Evolutionary conservation across 2,888 invertebrate genomes (phyloP).

Genomic region (Ophion ventricosus): DNA sequence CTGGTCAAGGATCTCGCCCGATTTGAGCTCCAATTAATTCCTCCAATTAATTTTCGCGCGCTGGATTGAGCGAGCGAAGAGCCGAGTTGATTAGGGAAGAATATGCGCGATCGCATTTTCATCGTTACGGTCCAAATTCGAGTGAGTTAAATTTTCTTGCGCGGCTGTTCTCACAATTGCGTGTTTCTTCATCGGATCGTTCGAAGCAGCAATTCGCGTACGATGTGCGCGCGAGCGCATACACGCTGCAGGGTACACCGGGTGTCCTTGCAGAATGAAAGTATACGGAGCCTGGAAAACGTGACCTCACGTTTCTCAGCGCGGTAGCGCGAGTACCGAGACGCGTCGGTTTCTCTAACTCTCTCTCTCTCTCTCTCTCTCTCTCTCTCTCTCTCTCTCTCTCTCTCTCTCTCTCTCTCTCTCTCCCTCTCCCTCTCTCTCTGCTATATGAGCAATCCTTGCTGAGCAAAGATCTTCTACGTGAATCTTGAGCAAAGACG

Average conservation of each 20-base stretch:
- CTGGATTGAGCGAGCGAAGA: background rate
- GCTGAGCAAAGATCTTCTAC: background rate
- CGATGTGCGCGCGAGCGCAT: constrained; percentile 22
- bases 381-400: background rate
- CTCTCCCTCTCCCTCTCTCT: background rate
- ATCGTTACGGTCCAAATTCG: background rate
- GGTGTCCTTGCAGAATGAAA: constrained; percentile 81
- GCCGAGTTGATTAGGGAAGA: background rate
- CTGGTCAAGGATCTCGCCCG: background rate
- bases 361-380: background rate
- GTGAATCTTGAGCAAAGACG: constrained; percentile 11
- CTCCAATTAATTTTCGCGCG: background rate
- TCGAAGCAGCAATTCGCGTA: constrained; percentile 39
- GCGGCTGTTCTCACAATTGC: constrained; percentile 55
- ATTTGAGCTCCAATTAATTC: background rate
- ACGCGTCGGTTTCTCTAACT: constrained; percentile 22
- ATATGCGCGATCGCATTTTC: background rate
- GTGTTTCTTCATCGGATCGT: constrained; percentile 47
- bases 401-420: background rate
- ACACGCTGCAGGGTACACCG: constrained; percentile 68
- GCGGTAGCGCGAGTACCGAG: constrained; percentile 69
- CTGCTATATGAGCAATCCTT: constrained; percentile 9
- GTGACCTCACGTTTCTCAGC: constrained; percentile 74
- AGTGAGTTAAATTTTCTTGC: background rate
- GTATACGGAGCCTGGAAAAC: constrained; percentile 76